Evolutionary conservation across 2,888 invertebrate species (phyloP).

Genomic region (Ceramica pisi): DNA sequence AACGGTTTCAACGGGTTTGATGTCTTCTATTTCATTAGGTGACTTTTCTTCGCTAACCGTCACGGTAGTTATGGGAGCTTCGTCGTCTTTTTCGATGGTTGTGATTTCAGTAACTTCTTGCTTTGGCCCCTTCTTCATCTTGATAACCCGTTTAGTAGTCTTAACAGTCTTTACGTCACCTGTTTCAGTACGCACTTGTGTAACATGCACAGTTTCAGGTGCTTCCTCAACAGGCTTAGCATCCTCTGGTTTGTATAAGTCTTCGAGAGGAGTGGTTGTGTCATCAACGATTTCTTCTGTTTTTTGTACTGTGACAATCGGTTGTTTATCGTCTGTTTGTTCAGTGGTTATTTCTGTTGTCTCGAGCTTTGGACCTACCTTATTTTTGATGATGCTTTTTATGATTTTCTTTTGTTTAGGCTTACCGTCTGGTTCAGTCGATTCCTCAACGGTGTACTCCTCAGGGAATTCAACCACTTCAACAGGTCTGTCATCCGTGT

Average conservation of each 20-base stretch:
- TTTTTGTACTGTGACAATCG: constrained; percentile 80
- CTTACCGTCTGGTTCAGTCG: constrained; percentile 25
- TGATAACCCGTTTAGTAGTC: too few species aligned
- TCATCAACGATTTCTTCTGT: constrained; percentile 32
- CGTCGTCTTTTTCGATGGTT: constrained; percentile 33
- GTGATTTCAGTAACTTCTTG: too few species aligned
- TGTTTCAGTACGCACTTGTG: too few species aligned
- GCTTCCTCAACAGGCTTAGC: too few species aligned
- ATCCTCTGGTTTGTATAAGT: constrained; percentile 7
- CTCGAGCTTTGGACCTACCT: constrained; percentile 30
- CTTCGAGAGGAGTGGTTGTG: constrained; percentile 4
- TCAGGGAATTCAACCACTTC: constrained; percentile 5
- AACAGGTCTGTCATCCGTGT: too few species aligned
- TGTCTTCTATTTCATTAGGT: not conserved
- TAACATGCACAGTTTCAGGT: too few species aligned
- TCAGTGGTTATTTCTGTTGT: constrained; percentile 26
- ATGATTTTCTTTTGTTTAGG: not conserved
- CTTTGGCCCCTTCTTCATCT: too few species aligned
- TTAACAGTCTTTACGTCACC: too few species aligned
- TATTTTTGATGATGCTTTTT: too few species aligned
- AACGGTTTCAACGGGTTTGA: too few species aligned
- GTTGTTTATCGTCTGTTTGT: constrained; percentile 79
- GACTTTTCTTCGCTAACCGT: constrained; percentile 9
- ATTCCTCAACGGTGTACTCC: constrained; percentile 17
- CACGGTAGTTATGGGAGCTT: constrained; percentile 23